These are phyloP conservation scores for Brachionus rubens DNA, from an alignment of 1,140 invertebrate genomes.

Conservation along the genomic window DNA sequence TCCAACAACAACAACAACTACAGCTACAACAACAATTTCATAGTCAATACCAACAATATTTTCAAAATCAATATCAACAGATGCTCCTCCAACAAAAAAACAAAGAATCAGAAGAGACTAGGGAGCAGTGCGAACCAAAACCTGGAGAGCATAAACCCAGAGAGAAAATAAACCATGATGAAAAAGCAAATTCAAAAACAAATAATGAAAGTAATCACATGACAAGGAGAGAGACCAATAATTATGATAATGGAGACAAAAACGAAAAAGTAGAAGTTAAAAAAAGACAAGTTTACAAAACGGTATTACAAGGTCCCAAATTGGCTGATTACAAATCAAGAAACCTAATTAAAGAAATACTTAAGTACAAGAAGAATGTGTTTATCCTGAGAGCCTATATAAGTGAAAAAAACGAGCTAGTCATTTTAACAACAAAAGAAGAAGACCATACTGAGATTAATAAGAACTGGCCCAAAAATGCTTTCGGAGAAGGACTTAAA, in stretches of 20 bases:
- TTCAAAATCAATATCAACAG: not conserved
- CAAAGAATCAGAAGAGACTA: not conserved
- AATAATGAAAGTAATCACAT: no score
- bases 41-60: not conserved
- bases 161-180: no score
- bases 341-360: constrained; percentile 11
- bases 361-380: not conserved
- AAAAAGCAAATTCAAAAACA: no score
- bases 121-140: no score
- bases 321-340: not conserved
- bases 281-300: constrained; percentile 22
- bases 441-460: not conserved
- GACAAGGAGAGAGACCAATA: not conserved
- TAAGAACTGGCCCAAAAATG: not conserved
- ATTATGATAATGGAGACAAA: constrained; percentile 8
- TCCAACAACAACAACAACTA: not conserved
- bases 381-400: constrained; percentile 1
- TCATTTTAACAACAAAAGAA: constrained; percentile 10
- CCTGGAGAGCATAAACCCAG: no score
- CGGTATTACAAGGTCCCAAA: constrained; percentile 16
- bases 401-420: not conserved
- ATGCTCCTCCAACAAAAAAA: not conserved
- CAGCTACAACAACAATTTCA: no score
- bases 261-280: not conserved
- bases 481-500: constrained; percentile 13